These are phyloP conservation scores for Ormia ochracea DNA, from an alignment of 2,888 invertebrate species.

Conservation along the genomic window DNA sequence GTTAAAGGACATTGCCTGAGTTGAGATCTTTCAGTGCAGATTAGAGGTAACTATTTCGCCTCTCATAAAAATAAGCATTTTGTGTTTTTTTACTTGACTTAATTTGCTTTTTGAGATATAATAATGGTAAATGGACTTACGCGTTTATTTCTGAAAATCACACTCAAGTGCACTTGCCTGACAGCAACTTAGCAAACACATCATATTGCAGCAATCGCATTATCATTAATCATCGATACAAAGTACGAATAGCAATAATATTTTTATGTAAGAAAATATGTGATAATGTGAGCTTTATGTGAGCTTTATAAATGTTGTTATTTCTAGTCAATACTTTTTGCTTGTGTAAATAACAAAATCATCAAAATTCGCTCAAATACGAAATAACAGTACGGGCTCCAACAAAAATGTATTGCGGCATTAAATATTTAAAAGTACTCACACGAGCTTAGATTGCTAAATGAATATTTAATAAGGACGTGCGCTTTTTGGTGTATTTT, in stretches of 20 bases:
- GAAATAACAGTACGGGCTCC: constrained; percentile 17
- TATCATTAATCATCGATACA: constrained; percentile 36
- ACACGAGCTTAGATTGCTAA: constrained; percentile 78
- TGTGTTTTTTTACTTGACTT: too few relatives aligned
- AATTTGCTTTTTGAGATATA: too few relatives aligned
- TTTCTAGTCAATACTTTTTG: neutral
- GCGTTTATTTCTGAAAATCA: too few relatives aligned
- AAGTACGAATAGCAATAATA: constrained; percentile 13
- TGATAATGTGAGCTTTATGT: too few relatives aligned
- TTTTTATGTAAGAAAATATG: neutral
- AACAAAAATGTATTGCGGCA: constrained; percentile 51
- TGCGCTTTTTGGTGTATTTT: constrained; percentile 26
- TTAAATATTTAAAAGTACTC: constrained; percentile 76
- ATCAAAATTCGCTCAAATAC: constrained; percentile 49
- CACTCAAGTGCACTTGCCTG: neutral
- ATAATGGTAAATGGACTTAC: too few relatives aligned
- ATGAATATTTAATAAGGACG: constrained; percentile 74
- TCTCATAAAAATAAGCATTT: too few relatives aligned
- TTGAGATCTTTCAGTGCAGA: too few relatives aligned
- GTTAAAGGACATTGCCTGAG: too few relatives aligned
- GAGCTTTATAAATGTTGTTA: neutral
- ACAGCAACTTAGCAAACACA: neutral
- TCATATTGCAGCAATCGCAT: constrained; percentile 23
- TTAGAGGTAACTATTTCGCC: too few relatives aligned
- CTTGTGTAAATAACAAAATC: constrained; percentile 57